phyloP scores from a whole-genome alignment of 2,797 vertebrate species.

The Cossypha caffra region DNA sequence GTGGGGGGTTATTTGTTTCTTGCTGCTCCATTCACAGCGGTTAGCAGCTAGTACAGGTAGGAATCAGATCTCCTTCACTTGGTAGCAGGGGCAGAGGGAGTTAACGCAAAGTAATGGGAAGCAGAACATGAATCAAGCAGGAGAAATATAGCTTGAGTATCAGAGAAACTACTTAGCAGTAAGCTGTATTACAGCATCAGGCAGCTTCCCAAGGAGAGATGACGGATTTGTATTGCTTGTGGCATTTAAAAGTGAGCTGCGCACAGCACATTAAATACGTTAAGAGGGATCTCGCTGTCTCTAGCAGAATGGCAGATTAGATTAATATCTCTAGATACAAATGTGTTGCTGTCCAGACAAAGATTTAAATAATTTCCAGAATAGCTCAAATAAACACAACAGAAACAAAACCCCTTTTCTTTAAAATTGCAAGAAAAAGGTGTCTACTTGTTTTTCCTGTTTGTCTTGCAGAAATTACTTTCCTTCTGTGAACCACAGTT shows the following conservation, averaged over 20 bases:
- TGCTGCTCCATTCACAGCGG: not conserved
- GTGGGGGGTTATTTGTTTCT: not conserved
- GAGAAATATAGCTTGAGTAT: slow-evolving; percentile 55
- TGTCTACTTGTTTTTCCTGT: not conserved
- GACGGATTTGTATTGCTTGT: slow-evolving; percentile 41
- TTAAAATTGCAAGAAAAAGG: not conserved
- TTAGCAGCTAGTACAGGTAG: not conserved
- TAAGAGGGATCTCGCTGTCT: not conserved
- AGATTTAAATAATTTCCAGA: slow-evolving; percentile 7
- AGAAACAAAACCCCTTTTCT: not conserved
- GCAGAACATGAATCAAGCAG: slow-evolving; percentile 48
- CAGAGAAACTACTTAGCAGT: slow-evolving; percentile 65
- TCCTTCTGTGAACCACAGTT: not conserved
- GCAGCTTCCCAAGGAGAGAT: slow-evolving; percentile 70
- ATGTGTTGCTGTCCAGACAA: not conserved
- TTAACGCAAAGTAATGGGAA: slow-evolving; percentile 20
- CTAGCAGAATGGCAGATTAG: not conserved
- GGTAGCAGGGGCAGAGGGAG: slow-evolving; percentile 25
- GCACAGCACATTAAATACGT: not conserved
- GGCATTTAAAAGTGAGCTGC: slow-evolving; percentile 53
- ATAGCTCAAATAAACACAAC: not conserved
- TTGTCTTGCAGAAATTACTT: not conserved
- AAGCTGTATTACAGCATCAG: slow-evolving; percentile 65
- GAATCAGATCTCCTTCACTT: not conserved
- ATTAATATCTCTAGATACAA: not conserved